These are phyloP conservation scores for Zaprionus obscuricornis DNA, from an alignment of 2,888 invertebrate species.

Conservation along the genomic window DNA sequence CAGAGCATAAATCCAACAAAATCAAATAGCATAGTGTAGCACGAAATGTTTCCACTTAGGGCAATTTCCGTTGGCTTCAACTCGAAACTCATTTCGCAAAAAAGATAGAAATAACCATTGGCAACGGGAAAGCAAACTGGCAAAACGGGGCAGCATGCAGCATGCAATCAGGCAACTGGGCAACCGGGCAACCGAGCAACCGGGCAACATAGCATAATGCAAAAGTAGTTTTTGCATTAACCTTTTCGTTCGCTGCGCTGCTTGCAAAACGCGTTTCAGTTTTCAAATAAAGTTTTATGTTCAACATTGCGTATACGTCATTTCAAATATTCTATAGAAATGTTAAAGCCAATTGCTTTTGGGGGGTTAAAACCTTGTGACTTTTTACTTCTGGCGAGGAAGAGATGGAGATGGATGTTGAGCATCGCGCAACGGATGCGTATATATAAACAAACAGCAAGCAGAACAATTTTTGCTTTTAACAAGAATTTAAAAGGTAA, in stretches of 20 bases:
- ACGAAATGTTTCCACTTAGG: not conserved
- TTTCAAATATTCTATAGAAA: conserved; percentile 3
- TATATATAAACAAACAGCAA: conserved; percentile 4
- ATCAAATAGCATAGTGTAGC: not conserved
- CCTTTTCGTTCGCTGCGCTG: not conserved
- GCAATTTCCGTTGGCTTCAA: conserved; percentile 42
- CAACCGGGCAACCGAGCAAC: too few relatives aligned
- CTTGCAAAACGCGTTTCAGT: not conserved
- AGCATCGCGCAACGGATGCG: too few relatives aligned
- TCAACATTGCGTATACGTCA: conserved; percentile 24
- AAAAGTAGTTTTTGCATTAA: too few relatives aligned
- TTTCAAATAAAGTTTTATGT: conserved; percentile 8
- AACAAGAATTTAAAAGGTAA: conserved; percentile 12
- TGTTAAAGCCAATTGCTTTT: conserved; percentile 4
- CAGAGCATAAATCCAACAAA: conserved; percentile 3
- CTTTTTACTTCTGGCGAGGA: not conserved
- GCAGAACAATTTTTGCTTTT: conserved; percentile 3
- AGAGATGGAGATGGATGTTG: too few relatives aligned
- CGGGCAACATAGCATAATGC: too few relatives aligned
- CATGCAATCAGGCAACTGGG: too few relatives aligned
- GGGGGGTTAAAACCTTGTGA: conserved; percentile 5
- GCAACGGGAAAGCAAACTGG: too few relatives aligned
- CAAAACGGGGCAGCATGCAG: too few relatives aligned
- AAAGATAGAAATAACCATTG: conserved; percentile 4
- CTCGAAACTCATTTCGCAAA: conserved; percentile 8